Evolutionary conservation across 2,113 vertebrate species (phyloP).

Genomic region (Pseudorasbora parva): DNA sequence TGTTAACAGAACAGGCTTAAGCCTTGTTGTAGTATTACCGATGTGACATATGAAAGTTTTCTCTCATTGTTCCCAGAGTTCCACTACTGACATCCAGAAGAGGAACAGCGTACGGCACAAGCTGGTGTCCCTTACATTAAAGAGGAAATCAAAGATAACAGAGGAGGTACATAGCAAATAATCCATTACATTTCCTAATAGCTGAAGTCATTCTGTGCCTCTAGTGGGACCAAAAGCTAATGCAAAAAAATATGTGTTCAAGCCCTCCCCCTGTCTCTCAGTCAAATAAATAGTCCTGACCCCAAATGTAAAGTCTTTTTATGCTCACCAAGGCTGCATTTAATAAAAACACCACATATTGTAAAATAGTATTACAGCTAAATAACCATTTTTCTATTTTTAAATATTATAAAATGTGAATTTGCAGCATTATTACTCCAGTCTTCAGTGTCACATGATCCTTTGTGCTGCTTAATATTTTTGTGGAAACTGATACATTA

Average conservation of each 20-base stretch:
- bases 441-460: not conserved
- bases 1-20: not conserved
- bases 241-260: too few species aligned
- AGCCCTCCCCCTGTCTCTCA: too few species aligned
- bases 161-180: slow-evolving; percentile 84
- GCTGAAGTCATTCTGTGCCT: not conserved
- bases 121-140: slow-evolving; percentile 94
- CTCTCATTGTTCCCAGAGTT: slow-evolving; percentile 71
- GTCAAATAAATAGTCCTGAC: too few species aligned
- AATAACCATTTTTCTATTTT: not conserved
- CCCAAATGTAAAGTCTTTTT: too few species aligned
- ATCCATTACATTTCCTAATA: not conserved
- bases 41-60: not conserved
- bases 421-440: not conserved
- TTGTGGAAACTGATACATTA: too few species aligned
- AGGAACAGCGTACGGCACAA: slow-evolving; percentile 94
- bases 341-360: too few species aligned
- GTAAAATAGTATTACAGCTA: not conserved
- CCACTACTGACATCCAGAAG: slow-evolving; percentile 84
- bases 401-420: not conserved
- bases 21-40: not conserved
- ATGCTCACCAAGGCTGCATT: too few species aligned
- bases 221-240: not conserved
- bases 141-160: slow-evolving; percentile 97
- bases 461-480: not conserved